Evolutionary conservation across 2,888 invertebrate genomes (phyloP).

Genomic region (Agonum fuliginosum): DNA sequence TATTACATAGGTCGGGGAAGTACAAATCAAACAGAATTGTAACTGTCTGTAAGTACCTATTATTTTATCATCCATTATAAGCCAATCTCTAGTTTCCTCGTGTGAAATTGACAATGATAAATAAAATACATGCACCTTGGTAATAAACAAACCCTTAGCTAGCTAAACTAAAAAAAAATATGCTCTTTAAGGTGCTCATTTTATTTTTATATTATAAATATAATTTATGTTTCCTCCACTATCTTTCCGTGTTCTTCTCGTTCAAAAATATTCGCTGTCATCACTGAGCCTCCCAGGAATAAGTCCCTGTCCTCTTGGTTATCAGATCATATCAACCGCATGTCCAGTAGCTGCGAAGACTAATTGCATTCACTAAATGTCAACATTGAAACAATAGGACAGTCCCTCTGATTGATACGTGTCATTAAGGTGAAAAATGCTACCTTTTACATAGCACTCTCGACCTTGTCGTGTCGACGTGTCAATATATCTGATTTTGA

Average conservation of each 20-base stretch:
- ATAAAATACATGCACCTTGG: too few relatives aligned
- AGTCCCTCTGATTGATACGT: conserved; percentile 65
- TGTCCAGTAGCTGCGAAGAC: conserved; percentile 66
- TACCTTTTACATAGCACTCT: conserved; percentile 65
- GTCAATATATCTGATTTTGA: conserved; percentile 65
- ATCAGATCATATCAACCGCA: conserved; percentile 66
- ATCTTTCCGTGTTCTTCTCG: not conserved
- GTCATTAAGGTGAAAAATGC: conserved; percentile 69
- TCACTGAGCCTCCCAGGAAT: conserved; percentile 17
- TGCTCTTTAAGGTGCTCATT: too few relatives aligned
- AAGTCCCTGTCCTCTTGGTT: conserved; percentile 62
- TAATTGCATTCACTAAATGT: conserved; percentile 66
- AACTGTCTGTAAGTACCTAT: too few relatives aligned
- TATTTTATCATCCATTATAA: too few relatives aligned
- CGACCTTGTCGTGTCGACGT: conserved; percentile 66
- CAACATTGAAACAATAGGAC: conserved; percentile 64
- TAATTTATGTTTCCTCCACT: too few relatives aligned
- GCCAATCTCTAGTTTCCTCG: too few relatives aligned
- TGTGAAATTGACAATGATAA: too few relatives aligned
- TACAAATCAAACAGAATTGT: too few relatives aligned
- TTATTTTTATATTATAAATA: too few relatives aligned
- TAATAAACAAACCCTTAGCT: too few relatives aligned
- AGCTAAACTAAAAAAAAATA: too few relatives aligned
- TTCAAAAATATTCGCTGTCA: conserved; percentile 21
- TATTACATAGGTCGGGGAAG: too few relatives aligned